phyloP scores from a whole-genome alignment of 2,113 vertebrate genomes.

The Toxotes chatareus region DNA sequence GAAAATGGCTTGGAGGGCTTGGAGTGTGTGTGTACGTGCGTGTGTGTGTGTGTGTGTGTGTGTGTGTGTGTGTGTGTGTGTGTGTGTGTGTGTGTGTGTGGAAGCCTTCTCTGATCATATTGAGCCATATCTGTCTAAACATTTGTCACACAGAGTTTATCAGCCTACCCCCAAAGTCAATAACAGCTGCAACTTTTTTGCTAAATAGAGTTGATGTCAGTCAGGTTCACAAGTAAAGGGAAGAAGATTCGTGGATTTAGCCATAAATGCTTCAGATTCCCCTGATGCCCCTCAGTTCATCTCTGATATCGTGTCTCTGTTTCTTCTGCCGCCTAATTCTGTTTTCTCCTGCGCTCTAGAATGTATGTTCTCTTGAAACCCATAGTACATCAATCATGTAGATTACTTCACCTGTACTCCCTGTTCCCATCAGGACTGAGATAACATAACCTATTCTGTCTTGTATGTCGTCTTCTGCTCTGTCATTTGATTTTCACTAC shows the following conservation, averaged over 20 bases:
- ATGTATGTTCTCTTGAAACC: conserved; percentile 39
- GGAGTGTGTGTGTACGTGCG: not conserved
- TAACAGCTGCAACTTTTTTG: conserved; percentile 2
- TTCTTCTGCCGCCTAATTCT: conserved; percentile 27
- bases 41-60: not conserved
- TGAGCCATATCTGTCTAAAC: not conserved
- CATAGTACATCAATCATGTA: conserved; percentile 60
- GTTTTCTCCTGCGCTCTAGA: conserved; percentile 28
- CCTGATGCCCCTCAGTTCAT: conserved; percentile 21
- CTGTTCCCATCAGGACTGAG: conserved; percentile 57
- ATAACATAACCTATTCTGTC: conserved; percentile 59
- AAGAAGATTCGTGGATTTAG: conserved; percentile 9
- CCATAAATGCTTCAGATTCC: not conserved
- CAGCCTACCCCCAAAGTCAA: conserved; percentile 12
- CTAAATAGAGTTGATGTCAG: not conserved
- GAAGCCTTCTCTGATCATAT: not conserved
- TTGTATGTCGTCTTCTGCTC: conserved; percentile 24
- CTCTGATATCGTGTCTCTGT: conserved; percentile 36
- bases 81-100: not conserved
- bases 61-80: not conserved
- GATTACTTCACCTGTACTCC: conserved; percentile 66
- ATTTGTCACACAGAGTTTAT: conserved; percentile 28
- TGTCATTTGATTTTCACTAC: conserved; percentile 34
- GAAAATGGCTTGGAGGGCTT: not conserved
- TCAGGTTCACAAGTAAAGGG: not conserved